These are phyloP conservation scores for Nomada fabriciana DNA, from an alignment of 2,888 invertebrate genomes.

Conservation along the genomic window DNA sequence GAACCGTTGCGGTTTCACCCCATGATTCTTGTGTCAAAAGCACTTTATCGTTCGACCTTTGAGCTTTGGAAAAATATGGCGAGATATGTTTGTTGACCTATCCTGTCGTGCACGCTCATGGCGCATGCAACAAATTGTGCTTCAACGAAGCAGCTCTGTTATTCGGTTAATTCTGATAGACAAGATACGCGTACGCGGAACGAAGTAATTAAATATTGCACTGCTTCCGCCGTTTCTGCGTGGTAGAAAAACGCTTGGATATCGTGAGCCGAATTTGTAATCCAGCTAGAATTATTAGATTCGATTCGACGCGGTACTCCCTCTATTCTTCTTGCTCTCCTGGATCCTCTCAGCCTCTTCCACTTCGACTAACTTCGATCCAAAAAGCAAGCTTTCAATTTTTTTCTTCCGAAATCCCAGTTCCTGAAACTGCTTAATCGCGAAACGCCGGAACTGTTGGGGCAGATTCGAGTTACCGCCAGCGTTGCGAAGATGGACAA, in stretches of 20 bases:
- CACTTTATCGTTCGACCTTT: conserved; percentile 24
- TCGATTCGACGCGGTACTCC: conserved; percentile 79
- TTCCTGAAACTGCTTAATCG: neutral
- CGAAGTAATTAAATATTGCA: too few relatives aligned
- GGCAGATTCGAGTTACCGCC: neutral
- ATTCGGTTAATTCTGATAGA: too few relatives aligned
- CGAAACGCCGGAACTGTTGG: neutral
- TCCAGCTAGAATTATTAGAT: conserved; percentile 81
- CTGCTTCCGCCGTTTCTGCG: conserved; percentile 12
- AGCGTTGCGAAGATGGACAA: too few relatives aligned
- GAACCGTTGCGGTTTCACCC: conserved; percentile 21
- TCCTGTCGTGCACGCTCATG: too few relatives aligned
- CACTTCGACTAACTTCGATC: conserved; percentile 9
- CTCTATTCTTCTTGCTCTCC: conserved; percentile 33
- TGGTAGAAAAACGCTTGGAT: conserved; percentile 67
- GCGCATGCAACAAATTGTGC: too few relatives aligned
- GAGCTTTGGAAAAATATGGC: too few relatives aligned
- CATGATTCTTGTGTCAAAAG: conserved; percentile 35
- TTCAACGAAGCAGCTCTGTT: too few relatives aligned
- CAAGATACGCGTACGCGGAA: too few relatives aligned
- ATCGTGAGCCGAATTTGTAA: conserved; percentile 76
- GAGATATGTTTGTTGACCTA: too few relatives aligned
- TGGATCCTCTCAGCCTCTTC: conserved; percentile 30
- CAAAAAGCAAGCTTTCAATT: neutral
- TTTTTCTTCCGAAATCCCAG: neutral